A percentile compares a stretch with the other conserved stretches of the same genome.
Evolutionary conservation across 2,797 vertebrate genomes (phyloP).

Genomic region (Arrhamphus sclerolepis): DNA sequence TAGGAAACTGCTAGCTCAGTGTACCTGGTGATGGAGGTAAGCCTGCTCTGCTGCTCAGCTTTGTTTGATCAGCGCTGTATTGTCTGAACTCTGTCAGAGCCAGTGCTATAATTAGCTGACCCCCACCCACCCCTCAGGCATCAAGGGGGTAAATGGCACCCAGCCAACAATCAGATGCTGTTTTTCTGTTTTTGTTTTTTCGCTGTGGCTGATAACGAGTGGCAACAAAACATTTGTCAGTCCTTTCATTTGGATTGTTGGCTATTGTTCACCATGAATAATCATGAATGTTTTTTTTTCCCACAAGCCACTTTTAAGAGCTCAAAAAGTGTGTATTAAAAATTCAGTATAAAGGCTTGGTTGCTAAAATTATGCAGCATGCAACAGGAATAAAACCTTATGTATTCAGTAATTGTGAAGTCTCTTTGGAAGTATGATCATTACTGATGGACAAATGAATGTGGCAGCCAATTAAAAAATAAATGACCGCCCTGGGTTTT

Average conservation of each 20-base stretch:
- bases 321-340: too few relatives aligned
- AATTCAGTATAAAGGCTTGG: not conserved
- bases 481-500: too few relatives aligned
- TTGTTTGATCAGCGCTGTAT: slow-evolving; percentile 58
- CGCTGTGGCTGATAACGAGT: not conserved
- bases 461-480: too few relatives aligned
- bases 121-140: slow-evolving; percentile 35
- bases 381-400: too few relatives aligned
- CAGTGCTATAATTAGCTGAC: slow-evolving; percentile 57
- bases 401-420: too few relatives aligned
- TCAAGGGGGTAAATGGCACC: slow-evolving; percentile 19
- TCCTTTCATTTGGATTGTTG: not conserved
- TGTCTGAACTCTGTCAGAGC: slow-evolving; percentile 49
- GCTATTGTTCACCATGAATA: not conserved
- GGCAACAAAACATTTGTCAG: not conserved
- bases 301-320: too few relatives aligned
- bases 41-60: slow-evolving; percentile 54
- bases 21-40: slow-evolving; percentile 99
- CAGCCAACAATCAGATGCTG: slow-evolving; percentile 16
- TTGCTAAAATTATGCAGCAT: too few relatives aligned
- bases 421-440: too few relatives aligned
- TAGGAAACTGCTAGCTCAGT: slow-evolving; percentile 96
- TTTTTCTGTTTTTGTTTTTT: not conserved
- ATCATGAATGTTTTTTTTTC: too few relatives aligned
- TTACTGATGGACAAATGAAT: too few relatives aligned